phyloP scores from a whole-genome alignment of 2,113 vertebrate genomes.

The Erythrocercus mccallii region DNA sequence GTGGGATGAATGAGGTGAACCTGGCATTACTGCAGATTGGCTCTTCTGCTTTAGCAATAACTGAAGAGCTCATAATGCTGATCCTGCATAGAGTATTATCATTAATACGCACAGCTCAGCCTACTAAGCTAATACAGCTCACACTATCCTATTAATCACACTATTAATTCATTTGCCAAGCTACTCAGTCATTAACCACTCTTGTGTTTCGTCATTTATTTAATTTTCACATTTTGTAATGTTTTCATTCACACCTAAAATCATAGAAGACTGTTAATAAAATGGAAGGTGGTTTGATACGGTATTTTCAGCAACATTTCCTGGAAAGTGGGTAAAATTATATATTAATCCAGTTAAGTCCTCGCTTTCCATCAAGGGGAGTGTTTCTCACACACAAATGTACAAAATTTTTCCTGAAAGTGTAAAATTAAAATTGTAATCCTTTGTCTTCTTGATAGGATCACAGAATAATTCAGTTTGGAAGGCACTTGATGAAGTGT shows the following conservation, averaged over 20 bases:
- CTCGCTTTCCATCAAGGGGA: not conserved
- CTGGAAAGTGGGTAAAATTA: not conserved
- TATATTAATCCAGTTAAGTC: not conserved
- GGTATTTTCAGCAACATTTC: conserved; percentile 7
- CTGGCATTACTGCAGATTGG: not conserved
- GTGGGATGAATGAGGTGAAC: not conserved
- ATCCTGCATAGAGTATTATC: not conserved
- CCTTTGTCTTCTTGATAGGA: not conserved
- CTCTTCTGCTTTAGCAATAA: not conserved
- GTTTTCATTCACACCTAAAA: conserved; percentile 38
- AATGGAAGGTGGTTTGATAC: conserved; percentile 9
- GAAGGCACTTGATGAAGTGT: not conserved
- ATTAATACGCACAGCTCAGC: not conserved
- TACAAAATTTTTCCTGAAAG: not conserved
- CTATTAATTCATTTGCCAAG: conserved; percentile 18
- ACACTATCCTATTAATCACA: not conserved
- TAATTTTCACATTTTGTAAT: conserved; percentile 39
- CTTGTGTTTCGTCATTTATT: conserved; percentile 32
- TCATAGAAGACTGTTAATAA: not conserved
- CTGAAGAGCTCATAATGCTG: not conserved
- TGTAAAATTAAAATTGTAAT: not conserved
- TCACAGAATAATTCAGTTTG: not conserved
- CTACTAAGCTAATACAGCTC: not conserved
- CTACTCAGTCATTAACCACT: not conserved
- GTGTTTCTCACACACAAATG: rapidly evolving